Evolutionary conservation across 2,797 vertebrate species (phyloP), one percentile per base, ranked within the genome.

Genomic region (Avahi laniger): DNA sequence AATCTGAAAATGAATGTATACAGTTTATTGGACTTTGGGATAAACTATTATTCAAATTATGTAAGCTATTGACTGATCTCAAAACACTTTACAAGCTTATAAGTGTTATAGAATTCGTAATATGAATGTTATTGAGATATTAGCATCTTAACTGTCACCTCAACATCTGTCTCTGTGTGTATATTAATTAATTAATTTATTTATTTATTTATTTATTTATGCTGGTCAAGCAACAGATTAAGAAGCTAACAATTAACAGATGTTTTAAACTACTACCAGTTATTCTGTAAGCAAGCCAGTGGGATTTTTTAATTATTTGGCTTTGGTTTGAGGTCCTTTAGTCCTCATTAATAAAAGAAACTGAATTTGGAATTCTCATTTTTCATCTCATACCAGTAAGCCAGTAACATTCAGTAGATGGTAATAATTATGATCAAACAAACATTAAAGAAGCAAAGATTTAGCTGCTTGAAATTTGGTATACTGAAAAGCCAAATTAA

Each of bases 291-390:
- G 22, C 33, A 94, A 89, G 20, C 11, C 65, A 89, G 2, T 75
- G n/a, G 35, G 17, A 48, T 72, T 35, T 95, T 63, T 95, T 15
- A 78, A 15, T 84, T 73, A 50, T 84, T 38, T 89, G 38, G 3
- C 43, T 87, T 95, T 78, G 48, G 26, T 80, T 93, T 95, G 54
- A 89, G 26, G 38, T 94, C 69, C 85, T 61, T 89, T 92, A 46
- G 20, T 91, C 22, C 61, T 95, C n/a, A n/a, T 67, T 93, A 94
- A 86, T 95, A 70, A 93, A 80, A 30, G 50, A 86, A 89, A 95
- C 18, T 65, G 57, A 93, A 41, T 76, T 84, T 94, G 65, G 13
- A 72, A 92, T 90, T 97, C n/a, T 89, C 26, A 24, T 59, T 83
- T 97, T 96, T 96, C 30, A 82, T 82, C 52, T 97, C 69, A 73